Conservation (phyloP, 2,888 invertebrate genomes). For the Noctuana brunneofusca region DNA sequence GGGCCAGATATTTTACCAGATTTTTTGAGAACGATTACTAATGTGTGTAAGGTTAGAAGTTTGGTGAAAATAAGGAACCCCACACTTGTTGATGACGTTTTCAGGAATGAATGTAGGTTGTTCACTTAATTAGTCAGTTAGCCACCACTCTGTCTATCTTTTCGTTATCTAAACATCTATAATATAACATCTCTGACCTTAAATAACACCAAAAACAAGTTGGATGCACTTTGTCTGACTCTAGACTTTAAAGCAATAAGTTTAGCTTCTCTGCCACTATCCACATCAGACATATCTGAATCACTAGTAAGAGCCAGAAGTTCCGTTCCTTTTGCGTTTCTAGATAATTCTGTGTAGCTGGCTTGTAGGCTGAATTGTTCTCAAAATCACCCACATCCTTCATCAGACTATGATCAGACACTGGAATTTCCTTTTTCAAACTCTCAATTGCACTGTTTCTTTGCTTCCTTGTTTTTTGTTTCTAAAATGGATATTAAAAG, state of each 20-base stretch:
- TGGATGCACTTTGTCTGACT: slow-evolving; percentile 86
- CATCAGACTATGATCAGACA: slow-evolving; percentile 70
- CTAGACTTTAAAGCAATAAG: slow-evolving; percentile 79
- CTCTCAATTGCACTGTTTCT: slow-evolving; percentile 74
- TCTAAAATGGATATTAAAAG: slow-evolving; percentile 55
- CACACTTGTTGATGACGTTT: no score
- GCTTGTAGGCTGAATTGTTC: slow-evolving; percentile 66
- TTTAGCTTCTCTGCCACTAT: slow-evolving; percentile 78
- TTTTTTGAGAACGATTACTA: no score
- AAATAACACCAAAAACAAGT: slow-evolving; percentile 81
- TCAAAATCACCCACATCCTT: slow-evolving; percentile 71
- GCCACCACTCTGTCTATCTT: no score
- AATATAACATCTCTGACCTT: no score
- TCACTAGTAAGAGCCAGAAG: slow-evolving; percentile 82
- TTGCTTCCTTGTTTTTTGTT: slow-evolving; percentile 76
- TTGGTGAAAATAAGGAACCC: no score
- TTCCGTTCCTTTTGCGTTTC: slow-evolving; percentile 60
- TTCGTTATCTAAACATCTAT: no score
- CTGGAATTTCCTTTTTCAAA: slow-evolving; percentile 74
- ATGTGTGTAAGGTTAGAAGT: no score
- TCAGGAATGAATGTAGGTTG: no score
- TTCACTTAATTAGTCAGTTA: no score
- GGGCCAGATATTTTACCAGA: no score
- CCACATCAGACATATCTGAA: slow-evolving; percentile 86
- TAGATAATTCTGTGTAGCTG: slow-evolving; percentile 64